phyloP scores from a whole-genome alignment of 1,140 invertebrate species.

The Drosophila pseudoobscura region DNA sequence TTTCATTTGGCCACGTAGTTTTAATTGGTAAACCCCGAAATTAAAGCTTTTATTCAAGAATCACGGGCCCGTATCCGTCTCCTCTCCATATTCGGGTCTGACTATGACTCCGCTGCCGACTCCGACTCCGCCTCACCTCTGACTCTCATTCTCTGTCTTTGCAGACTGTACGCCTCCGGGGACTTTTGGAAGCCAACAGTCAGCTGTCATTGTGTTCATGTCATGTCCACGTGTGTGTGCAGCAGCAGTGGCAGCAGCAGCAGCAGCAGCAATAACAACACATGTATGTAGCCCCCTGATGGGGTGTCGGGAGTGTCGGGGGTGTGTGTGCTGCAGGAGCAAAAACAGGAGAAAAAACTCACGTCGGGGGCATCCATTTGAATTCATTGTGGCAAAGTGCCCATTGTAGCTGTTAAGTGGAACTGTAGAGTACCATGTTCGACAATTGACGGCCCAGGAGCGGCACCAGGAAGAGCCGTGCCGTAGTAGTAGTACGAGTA shows the following conservation, averaged over 20 bases:
- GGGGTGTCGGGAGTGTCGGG: conserved; percentile 9
- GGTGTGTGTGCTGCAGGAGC: conserved; percentile 13
- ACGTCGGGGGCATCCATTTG: conserved; percentile 78
- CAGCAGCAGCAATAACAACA: conserved; percentile 60
- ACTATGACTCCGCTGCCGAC: conserved; percentile 13
- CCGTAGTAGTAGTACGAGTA: conserved; percentile 1
- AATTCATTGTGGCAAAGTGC: conserved; percentile 82
- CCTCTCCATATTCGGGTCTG: neutral
- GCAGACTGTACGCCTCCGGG: conserved; percentile 68
- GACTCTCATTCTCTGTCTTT: conserved; percentile 43
- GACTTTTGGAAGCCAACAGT: conserved; percentile 80
- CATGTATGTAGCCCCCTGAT: conserved; percentile 19
- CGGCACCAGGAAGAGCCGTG: conserved; percentile 30
- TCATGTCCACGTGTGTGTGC: conserved; percentile 69
- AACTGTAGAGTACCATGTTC: conserved; percentile 82
- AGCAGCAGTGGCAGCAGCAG: conserved; percentile 53
- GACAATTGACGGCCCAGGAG: conserved; percentile 80
- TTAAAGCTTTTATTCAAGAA: conserved; percentile 82
- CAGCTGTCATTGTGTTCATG: conserved; percentile 80
- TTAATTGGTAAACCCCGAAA: conserved; percentile 80
- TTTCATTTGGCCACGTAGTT: conserved; percentile 79
- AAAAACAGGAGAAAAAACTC: conserved; percentile 39
- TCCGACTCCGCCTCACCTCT: conserved; percentile 16
- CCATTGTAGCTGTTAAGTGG: conserved; percentile 83
- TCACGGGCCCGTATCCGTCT: conserved; percentile 53